phyloP scores from a whole-genome alignment of 1,140 invertebrate genomes.

The Macrostomum lignano region DNA sequence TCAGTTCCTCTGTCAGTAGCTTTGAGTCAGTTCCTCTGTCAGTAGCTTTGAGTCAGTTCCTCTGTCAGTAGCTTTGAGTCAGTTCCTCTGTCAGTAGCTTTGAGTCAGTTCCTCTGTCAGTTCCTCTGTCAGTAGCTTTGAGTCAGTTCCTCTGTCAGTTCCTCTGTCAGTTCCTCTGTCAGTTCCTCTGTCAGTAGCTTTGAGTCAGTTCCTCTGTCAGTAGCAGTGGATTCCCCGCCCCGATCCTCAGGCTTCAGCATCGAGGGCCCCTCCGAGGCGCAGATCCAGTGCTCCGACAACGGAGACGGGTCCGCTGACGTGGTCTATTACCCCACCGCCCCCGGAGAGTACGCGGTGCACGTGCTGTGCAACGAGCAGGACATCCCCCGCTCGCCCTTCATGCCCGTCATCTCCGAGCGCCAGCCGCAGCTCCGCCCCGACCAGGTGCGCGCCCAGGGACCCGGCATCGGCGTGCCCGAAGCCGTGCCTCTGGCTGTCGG shows the following conservation, averaged over 20 bases:
- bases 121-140: neutral
- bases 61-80: too few relatives aligned
- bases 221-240: constrained; percentile 2
- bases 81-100: too few relatives aligned
- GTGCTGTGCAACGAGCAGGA: constrained; percentile 43
- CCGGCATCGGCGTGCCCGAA: too few relatives aligned
- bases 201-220: too few relatives aligned
- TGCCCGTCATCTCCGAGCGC: constrained; percentile 13
- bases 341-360: constrained; percentile 66
- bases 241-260: constrained; percentile 44
- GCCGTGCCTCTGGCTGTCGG: too few relatives aligned
- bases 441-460: neutral
- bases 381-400: constrained; percentile 27
- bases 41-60: too few relatives aligned
- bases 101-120: too few relatives aligned
- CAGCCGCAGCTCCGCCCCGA: constrained; percentile 19
- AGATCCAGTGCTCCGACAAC: constrained; percentile 57
- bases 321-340: constrained; percentile 47
- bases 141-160: neutral
- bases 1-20: too few relatives aligned
- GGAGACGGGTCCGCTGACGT: constrained; percentile 60
- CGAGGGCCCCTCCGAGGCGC: constrained; percentile 58
- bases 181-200: too few relatives aligned
- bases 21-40: too few relatives aligned
- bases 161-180: constrained; percentile 5